phyloP scores from a whole-genome alignment of 2,797 vertebrate species.

The Hylomyscus alleni region DNA sequence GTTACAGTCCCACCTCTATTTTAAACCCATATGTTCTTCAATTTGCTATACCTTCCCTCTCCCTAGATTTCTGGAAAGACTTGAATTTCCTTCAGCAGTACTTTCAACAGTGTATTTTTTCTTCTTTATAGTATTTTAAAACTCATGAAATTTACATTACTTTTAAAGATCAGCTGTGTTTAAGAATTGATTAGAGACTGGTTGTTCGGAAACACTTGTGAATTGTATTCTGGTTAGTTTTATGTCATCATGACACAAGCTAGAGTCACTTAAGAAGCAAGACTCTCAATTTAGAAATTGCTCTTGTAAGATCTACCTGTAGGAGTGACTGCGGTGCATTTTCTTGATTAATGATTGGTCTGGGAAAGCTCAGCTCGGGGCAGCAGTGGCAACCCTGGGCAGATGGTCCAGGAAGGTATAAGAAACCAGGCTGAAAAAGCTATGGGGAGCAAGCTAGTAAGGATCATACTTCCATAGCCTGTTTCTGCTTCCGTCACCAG shows the following conservation, averaged over 20 bases:
- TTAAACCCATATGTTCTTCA: background rate
- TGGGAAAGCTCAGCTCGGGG: too few relatives aligned
- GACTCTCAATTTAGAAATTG: background rate
- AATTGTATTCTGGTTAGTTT: background rate
- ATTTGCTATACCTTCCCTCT: background rate
- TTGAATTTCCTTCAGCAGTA: background rate
- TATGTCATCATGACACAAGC: background rate
- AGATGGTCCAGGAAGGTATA: background rate
- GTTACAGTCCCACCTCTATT: background rate
- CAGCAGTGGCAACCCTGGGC: background rate
- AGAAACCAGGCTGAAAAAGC: background rate
- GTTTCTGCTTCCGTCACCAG: background rate
- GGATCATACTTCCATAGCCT: too few relatives aligned
- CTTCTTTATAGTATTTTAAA: slow-evolving; percentile 59
- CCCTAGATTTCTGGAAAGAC: background rate
- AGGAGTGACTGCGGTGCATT: background rate
- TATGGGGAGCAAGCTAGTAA: background rate
- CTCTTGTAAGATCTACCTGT: background rate
- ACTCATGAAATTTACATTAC: slow-evolving; percentile 32
- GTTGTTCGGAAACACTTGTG: slow-evolving; percentile 55
- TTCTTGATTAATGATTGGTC: background rate
- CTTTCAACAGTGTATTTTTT: background rate
- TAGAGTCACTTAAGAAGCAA: background rate
- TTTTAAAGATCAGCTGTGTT: slow-evolving; percentile 57
- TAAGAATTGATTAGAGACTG: slow-evolving; percentile 66